These are phyloP conservation scores for Drosophila kuntzei DNA, from an alignment of 2,888 invertebrate species.

Conservation along the genomic window DNA sequence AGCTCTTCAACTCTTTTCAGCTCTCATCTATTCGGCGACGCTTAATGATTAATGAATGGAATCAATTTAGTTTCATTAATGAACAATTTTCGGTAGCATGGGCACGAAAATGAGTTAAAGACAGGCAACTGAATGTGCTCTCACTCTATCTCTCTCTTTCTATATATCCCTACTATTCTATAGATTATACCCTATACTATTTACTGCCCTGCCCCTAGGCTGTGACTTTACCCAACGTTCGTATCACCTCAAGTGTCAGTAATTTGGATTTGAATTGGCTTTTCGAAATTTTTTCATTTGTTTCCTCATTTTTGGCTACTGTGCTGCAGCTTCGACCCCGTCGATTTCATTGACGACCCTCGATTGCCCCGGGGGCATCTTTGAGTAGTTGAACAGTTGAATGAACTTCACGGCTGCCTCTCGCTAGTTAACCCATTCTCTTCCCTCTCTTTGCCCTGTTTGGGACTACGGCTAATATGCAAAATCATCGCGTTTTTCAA, in stretches of 20 bases:
- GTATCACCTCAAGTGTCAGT: conserved; percentile 80
- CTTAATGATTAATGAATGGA: conserved; percentile 84
- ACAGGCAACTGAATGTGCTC: conserved; percentile 40
- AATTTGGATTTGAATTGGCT: conserved; percentile 60
- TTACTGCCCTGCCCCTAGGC: conserved; percentile 20
- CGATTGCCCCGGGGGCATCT: conserved; percentile 22
- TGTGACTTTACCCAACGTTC: conserved; percentile 30
- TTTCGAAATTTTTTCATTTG: conserved; percentile 35
- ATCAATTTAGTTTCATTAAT: conserved; percentile 84
- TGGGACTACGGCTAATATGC: conserved; percentile 58
- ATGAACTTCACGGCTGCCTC: conserved; percentile 52
- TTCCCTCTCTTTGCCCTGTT: conserved; percentile 6
- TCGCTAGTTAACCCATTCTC: conserved; percentile 23
- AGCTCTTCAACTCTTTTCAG: conserved; percentile 16
- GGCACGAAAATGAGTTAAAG: conserved; percentile 46
- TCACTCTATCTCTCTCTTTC: conserved; percentile 7
- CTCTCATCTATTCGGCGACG: conserved; percentile 52
- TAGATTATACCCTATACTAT: conserved; percentile 5
- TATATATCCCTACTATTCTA: neutral
- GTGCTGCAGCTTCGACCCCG: conserved; percentile 39
- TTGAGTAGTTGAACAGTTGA: conserved; percentile 52
- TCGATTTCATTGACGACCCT: conserved; percentile 1
- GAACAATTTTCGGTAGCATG: conserved; percentile 78
- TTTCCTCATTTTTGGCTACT: conserved; percentile 54
- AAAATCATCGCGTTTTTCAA: conserved; percentile 67